Percentiles rank a stretch among this genome's conserved stretches.
These are phyloP conservation scores for Scomber japonicus DNA, from an alignment of 2,113 vertebrate species.

Conservation along the genomic window DNA sequence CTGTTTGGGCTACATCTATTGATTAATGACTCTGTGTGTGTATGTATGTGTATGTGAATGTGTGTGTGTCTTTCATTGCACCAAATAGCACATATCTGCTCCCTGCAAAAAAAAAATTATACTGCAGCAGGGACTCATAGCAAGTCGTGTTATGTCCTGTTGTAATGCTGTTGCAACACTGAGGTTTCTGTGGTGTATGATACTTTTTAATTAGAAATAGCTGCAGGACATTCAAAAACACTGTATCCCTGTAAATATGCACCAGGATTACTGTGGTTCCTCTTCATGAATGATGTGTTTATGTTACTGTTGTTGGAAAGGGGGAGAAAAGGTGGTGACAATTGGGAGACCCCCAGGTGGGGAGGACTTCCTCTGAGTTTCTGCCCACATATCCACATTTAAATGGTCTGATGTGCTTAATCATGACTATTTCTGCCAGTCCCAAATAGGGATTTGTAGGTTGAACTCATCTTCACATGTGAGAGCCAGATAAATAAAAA, in stretches of 20 bases:
- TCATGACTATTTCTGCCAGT: too few relatives aligned
- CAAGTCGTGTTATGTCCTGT: constrained; percentile 10
- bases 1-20: constrained; percentile 18
- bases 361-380: too few relatives aligned
- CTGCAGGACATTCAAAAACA: background rate
- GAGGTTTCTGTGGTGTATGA: background rate
- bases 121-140: constrained; percentile 31
- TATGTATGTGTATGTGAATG: background rate
- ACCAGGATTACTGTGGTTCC: background rate
- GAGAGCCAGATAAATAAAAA: too few relatives aligned
- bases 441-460: too few relatives aligned
- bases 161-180: background rate
- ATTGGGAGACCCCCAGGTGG: too few relatives aligned
- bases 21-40: constrained; percentile 30
- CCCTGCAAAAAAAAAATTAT: constrained; percentile 12
- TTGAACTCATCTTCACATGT: too few relatives aligned
- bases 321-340: too few relatives aligned
- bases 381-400: too few relatives aligned
- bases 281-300: background rate
- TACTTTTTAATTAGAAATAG: background rate
- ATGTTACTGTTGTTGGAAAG: too few relatives aligned
- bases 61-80: background rate
- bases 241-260: background rate
- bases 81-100: constrained; percentile 53
- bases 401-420: too few relatives aligned